These are phyloP conservation scores for Merluccius polli DNA, from an alignment of 2,797 vertebrate genomes.

Conservation along the genomic window DNA sequence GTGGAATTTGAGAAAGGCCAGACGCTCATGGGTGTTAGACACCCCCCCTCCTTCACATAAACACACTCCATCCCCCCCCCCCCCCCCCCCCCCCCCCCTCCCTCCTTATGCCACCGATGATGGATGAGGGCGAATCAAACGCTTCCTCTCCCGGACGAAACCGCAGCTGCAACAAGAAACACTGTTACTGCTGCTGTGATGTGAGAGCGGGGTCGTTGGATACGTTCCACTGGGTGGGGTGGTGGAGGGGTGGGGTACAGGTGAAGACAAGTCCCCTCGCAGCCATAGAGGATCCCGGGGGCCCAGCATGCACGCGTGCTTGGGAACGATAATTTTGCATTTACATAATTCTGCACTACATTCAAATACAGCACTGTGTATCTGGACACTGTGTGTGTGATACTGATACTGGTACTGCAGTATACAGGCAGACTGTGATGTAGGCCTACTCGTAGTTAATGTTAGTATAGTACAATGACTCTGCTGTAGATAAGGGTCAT, in stretches of 20 bases:
- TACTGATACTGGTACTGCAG: too few relatives aligned
- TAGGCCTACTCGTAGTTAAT: too few relatives aligned
- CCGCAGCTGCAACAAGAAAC: conserved; percentile 58
- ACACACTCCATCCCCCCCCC: conserved; percentile 27
- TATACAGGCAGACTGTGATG: too few relatives aligned
- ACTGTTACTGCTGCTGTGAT: conserved; percentile 18
- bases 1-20: conserved; percentile 71
- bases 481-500: too few relatives aligned
- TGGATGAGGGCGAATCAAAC: conserved; percentile 76
- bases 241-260: conserved; percentile 24
- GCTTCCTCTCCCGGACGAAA: conserved; percentile 73
- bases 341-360: too few relatives aligned
- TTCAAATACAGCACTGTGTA: too few relatives aligned
- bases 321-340: too few relatives aligned
- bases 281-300: too few relatives aligned
- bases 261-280: not conserved
- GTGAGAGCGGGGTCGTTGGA: conserved; percentile 24
- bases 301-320: too few relatives aligned
- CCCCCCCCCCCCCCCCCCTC: conserved; percentile 14
- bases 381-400: too few relatives aligned
- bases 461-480: too few relatives aligned
- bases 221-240: conserved; percentile 71
- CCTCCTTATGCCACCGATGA: conserved; percentile 54
- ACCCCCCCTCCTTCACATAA: conserved; percentile 8
- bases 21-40: conserved; percentile 59